Conservation (phyloP, 37 sponge, comb jelly and placozoan species). For the Beroe ovata region DNA sequence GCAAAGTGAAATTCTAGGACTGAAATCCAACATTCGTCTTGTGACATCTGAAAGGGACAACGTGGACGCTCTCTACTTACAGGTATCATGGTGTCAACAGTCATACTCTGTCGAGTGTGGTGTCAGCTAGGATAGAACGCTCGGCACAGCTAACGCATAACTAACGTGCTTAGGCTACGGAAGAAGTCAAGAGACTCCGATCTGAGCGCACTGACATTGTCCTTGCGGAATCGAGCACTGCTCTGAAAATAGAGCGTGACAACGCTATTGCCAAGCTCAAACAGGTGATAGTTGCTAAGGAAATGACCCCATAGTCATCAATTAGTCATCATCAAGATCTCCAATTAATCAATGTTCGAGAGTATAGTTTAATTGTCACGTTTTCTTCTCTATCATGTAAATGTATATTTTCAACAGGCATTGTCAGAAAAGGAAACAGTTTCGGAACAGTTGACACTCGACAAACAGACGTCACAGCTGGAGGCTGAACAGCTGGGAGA, state of each 20-base stretch:
- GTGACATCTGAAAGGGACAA: slow-evolving; percentile 59
- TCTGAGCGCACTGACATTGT: slow-evolving; percentile 65
- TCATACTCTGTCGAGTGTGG: too few relatives aligned
- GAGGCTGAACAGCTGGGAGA: slow-evolving; percentile 40
- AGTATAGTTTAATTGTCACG: too few relatives aligned
- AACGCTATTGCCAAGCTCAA: slow-evolving; percentile 39
- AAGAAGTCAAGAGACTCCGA: slow-evolving; percentile 72
- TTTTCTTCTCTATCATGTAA: background rate
- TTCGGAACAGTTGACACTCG: slow-evolving; percentile 34
- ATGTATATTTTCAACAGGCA: too few relatives aligned
- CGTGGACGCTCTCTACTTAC: slow-evolving; percentile 57
- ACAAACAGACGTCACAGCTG: slow-evolving; percentile 20
- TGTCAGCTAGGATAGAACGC: too few relatives aligned
- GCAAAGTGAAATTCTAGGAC: slow-evolving; percentile 7
- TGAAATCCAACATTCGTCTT: slow-evolving; percentile 24
- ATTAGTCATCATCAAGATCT: too few relatives aligned
- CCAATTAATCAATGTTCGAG: too few relatives aligned
- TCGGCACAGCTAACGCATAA: too few relatives aligned
- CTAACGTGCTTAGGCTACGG: slow-evolving; percentile 73
- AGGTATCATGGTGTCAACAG: slow-evolving; percentile 6
- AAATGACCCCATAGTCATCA: too few relatives aligned
- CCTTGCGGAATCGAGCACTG: background rate
- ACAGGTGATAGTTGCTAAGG: slow-evolving; percentile 51
- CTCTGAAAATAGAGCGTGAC: slow-evolving; percentile 11
- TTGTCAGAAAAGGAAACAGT: slow-evolving; percentile 18